Evolutionary conservation across 2,113 vertebrate species (phyloP), one percentile per base, ranked within the genome.

Genomic region (Cyanoramphus novaezelandiae): DNA sequence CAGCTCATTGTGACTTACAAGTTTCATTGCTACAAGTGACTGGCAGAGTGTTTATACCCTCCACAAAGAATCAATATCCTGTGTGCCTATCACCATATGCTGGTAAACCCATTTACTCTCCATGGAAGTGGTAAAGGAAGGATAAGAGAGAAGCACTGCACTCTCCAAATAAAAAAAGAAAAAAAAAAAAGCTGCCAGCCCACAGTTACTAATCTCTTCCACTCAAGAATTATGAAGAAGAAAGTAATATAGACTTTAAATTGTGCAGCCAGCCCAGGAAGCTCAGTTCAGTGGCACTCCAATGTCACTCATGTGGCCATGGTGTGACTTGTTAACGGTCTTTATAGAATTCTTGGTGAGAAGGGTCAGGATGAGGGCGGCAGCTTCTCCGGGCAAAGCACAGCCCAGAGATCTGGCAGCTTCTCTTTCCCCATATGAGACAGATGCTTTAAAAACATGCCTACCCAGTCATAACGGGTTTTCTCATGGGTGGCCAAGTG

Each of bases 211-310:
- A 77, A 92, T 94, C 82, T 93, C 62, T 81, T 94, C 82, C 57
- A 55, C 59, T 94, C 60, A 33, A 96, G 77, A 76, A 78, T 64
- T 67, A 57, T 53, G 81, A 91, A 63, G 53, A 85, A 33, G 18
- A 52, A 96, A 89, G 84, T 86, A 94, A 96, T 19, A 69, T 17
- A 92, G 81, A 62, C n/a, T 82, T 62, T 62, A 95, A 97, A 96
- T 86, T 88, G 55, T 77, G 60, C 68, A 78, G 84, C 55, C 50
- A 78, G 64, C 55, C 64, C 82, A 41, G n/a, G 52, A 91, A 93
- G 68, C 72, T 92, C 35, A 5, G 74, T 77, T 97, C 95, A 79
- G 82, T 82, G 49, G 50, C 88, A 85, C 63, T 83, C 33, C 33
- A 27, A 19, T 19, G 13, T 78, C 52, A 35, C 69, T 75, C 63